Percentiles rank a stretch among this genome's conserved stretches.
phyloP scores from a whole-genome alignment of 2,113 vertebrate species.

The Hydropotes inermis region DNA sequence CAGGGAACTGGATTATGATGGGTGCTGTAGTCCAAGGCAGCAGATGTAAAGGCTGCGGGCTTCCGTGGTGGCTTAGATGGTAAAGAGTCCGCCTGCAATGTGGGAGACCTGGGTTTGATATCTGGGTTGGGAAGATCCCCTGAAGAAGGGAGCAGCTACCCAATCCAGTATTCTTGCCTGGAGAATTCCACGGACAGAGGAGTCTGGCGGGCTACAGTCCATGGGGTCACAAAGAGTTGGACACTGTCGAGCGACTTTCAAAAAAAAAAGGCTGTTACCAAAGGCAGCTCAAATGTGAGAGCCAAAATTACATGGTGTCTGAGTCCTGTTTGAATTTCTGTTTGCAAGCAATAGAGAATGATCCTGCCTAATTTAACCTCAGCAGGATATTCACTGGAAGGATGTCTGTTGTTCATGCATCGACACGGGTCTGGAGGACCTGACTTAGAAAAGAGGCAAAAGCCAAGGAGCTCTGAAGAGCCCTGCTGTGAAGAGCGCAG shows the following conservation, averaged over 20 bases:
- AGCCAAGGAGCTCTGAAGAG: background rate
- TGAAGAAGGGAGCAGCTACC: background rate
- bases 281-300: background rate
- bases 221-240: background rate
- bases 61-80: background rate
- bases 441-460: background rate
- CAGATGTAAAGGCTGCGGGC: background rate
- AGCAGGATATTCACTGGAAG: background rate
- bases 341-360: background rate
- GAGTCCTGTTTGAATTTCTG: background rate
- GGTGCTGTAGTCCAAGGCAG: background rate
- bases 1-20: background rate
- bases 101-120: background rate
- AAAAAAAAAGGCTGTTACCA: background rate
- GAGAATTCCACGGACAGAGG: background rate
- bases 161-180: background rate
- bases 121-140: background rate
- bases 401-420: background rate
- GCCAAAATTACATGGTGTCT: background rate
- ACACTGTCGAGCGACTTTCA: background rate
- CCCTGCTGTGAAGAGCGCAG: background rate
- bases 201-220: background rate
- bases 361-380: background rate
- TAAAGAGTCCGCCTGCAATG: background rate
- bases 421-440: background rate